Evolutionary conservation across 1,140 invertebrate species (phyloP).

Genomic region (Heterodera carotae): DNA sequence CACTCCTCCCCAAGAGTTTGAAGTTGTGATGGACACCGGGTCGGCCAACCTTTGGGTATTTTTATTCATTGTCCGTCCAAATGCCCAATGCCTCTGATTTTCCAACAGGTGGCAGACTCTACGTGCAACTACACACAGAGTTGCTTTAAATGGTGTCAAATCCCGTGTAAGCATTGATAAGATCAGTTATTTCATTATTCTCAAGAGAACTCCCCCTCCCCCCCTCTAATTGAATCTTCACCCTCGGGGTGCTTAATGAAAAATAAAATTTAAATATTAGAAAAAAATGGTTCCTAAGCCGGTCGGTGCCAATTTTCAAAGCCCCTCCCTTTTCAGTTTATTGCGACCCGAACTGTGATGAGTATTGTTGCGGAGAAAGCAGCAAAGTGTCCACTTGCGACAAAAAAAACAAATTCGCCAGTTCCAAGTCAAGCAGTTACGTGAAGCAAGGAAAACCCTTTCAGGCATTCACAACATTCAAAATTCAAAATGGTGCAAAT

Average conservation of each 20-base stretch:
- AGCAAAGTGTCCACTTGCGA: constrained; percentile 22
- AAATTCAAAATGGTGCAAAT: background rate
- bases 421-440: constrained; percentile 6
- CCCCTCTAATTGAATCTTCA: no score
- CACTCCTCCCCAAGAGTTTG: constrained; percentile 33
- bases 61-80: background rate
- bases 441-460: constrained; percentile 8
- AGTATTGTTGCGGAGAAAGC: constrained; percentile 28
- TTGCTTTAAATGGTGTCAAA: constrained; percentile 22
- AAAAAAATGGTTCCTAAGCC: no score
- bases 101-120: constrained; percentile 17
- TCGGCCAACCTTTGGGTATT: constrained; percentile 35
- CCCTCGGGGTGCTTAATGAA: no score
- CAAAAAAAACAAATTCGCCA: constrained; percentile 19
- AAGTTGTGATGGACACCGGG: constrained; percentile 36
- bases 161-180: constrained; percentile 4
- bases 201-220: no score
- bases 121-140: constrained; percentile 16
- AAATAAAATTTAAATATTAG: no score
- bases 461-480: background rate
- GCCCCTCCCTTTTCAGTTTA: background rate
- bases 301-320: background rate
- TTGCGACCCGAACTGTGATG: constrained; percentile 20
- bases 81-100: background rate
- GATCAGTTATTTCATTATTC: no score